phyloP scores from a whole-genome alignment of 2,888 invertebrate species.

The Agonopterix arenella region DNA sequence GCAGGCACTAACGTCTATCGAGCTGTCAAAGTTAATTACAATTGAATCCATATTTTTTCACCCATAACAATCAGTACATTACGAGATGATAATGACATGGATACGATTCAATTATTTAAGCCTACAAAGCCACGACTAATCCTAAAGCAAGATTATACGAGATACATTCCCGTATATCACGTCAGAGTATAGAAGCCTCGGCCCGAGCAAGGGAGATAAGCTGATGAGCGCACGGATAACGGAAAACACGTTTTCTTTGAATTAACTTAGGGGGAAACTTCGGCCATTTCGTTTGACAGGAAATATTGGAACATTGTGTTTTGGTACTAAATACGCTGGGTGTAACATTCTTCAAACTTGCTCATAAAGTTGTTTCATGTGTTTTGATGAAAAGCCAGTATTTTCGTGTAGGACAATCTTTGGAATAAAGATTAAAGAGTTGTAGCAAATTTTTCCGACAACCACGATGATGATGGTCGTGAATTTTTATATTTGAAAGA shows the following conservation, averaged over 20 bases:
- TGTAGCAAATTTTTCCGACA: too few relatives aligned
- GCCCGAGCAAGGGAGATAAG: constrained; percentile 8
- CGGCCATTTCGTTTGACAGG: constrained; percentile 6
- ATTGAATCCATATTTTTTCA: too few relatives aligned
- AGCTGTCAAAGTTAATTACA: background rate
- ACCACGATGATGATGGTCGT: too few relatives aligned
- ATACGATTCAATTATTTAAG: background rate
- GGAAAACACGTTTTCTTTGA: constrained; percentile 12
- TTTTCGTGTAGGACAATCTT: too few relatives aligned
- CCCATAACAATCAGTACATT: background rate
- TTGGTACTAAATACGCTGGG: too few relatives aligned
- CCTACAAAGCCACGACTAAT: background rate
- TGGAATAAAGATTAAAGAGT: too few relatives aligned
- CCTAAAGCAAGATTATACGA: too few relatives aligned
- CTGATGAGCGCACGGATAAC: constrained; percentile 8
- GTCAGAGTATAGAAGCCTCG: constrained; percentile 5
- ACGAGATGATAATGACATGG: background rate
- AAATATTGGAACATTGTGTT: background rate
- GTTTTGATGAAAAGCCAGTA: too few relatives aligned
- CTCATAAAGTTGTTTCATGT: too few relatives aligned
- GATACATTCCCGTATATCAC: background rate
- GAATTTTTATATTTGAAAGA: too few relatives aligned
- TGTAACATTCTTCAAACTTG: too few relatives aligned
- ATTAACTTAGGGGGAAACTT: constrained; percentile 10
- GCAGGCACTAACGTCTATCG: background rate